Percentiles rank a stretch among this genome's conserved stretches.
phyloP scores from a whole-genome alignment of 2,888 invertebrate species.

The Cephus sareptanus region DNA sequence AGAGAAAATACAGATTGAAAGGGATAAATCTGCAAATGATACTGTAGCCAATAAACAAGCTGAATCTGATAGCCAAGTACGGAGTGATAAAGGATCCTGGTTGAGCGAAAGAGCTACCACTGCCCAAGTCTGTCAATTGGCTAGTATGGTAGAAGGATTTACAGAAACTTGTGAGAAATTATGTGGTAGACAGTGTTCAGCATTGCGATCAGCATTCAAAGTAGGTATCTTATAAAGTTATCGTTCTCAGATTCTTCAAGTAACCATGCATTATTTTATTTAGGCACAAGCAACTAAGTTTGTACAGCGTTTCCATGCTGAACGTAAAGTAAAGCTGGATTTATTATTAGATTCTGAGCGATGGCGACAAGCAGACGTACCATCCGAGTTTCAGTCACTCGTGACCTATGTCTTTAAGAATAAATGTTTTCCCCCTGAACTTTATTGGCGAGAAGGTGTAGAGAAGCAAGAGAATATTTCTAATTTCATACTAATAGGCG shows the following conservation, averaged over 20 bases:
- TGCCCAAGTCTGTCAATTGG: constrained; percentile 80
- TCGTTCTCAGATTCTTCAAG: not conserved
- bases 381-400: constrained; percentile 87
- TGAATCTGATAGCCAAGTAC: constrained; percentile 36
- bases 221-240: constrained; percentile 36
- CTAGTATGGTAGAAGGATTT: constrained; percentile 82
- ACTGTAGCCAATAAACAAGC: constrained; percentile 34
- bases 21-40: constrained; percentile 49
- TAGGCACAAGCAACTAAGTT: constrained; percentile 87
- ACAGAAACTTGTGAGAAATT: constrained; percentile 80
- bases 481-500: constrained; percentile 71
- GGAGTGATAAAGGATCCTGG: constrained; percentile 67
- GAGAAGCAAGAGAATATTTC: constrained; percentile 54
- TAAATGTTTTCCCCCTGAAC: constrained; percentile 66
- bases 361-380: constrained; percentile 95
- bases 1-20: constrained; percentile 55
- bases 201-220: constrained; percentile 84
- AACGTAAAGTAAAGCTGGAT: constrained; percentile 86
- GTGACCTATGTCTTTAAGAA: constrained; percentile 69
- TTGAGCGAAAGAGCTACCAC: constrained; percentile 78
- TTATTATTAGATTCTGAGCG: constrained; percentile 88
- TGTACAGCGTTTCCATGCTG: constrained; percentile 90
- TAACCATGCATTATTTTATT: not conserved
- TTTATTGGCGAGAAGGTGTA: constrained; percentile 51
- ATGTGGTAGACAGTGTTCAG: constrained; percentile 81